Percentiles rank a stretch among this genome's conserved stretches.
Evolutionary conservation across 2,888 invertebrate genomes (phyloP).

Genomic region (Aphidius colemani): DNA sequence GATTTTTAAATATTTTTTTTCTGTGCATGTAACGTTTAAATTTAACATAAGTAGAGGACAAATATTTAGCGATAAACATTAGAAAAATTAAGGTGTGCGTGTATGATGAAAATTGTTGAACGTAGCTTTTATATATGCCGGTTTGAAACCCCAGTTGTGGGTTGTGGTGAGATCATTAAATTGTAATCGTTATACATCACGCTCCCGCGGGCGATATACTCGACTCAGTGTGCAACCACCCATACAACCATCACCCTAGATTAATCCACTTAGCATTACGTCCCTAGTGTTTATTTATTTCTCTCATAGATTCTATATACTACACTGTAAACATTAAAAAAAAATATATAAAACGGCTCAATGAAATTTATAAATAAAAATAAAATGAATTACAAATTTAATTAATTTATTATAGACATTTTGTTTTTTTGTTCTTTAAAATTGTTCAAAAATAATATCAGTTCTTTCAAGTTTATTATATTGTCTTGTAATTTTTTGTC

Average conservation of each 20-base stretch:
- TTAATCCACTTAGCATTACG: constrained; percentile 44
- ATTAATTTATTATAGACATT: too few relatives aligned
- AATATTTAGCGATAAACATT: too few relatives aligned
- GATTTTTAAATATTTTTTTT: too few relatives aligned
- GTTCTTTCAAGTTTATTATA: too few relatives aligned
- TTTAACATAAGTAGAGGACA: too few relatives aligned
- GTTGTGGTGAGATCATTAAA: constrained; percentile 26
- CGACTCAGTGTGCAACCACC: constrained; percentile 4
- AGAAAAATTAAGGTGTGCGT: not conserved
- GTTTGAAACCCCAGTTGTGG: constrained; percentile 17
- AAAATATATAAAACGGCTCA: not conserved
- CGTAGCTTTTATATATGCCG: not conserved
- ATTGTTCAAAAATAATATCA: too few relatives aligned
- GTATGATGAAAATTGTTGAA: constrained; percentile 19
- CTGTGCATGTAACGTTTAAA: too few relatives aligned
- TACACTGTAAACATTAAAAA: not conserved
- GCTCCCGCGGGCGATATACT: constrained; percentile 14
- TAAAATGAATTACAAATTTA: too few relatives aligned
- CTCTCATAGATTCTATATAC: not conserved
- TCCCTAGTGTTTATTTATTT: constrained; percentile 41
- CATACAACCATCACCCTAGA: constrained; percentile 34
- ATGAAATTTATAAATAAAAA: too few relatives aligned
- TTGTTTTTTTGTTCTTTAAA: too few relatives aligned
- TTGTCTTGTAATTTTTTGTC: too few relatives aligned
- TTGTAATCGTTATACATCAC: constrained; percentile 23